These are phyloP conservation scores for Atrichornis clamosus DNA, from an alignment of 2,113 vertebrate species.

Conservation along the genomic window DNA sequence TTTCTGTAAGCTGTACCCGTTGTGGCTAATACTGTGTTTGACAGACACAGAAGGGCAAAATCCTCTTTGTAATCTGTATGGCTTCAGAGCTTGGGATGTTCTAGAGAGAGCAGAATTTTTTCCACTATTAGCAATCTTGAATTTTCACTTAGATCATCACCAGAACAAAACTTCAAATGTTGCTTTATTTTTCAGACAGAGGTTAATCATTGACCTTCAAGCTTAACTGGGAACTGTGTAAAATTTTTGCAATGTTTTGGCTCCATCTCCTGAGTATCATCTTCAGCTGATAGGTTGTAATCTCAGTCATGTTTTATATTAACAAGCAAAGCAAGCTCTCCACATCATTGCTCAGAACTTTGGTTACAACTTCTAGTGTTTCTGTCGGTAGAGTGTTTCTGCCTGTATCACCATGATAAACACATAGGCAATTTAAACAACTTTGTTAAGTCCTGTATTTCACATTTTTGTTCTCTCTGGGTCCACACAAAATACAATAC, in stretches of 20 bases:
- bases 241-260: conserved; percentile 14
- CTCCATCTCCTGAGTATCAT: neutral
- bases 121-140: neutral
- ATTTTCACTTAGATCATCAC: neutral
- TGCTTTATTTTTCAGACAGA: neutral
- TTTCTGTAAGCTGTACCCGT: neutral
- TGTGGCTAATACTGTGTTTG: neutral
- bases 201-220: conserved; percentile 24
- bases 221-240: neutral
- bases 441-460: neutral
- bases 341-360: neutral
- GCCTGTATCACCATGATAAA: neutral
- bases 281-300: neutral
- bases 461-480: neutral
- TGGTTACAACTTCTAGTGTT: neutral
- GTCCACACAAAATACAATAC: neutral
- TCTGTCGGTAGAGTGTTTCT: neutral
- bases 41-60: neutral
- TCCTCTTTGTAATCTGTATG: neutral
- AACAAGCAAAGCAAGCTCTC: neutral
- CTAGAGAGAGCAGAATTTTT: neutral
- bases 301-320: neutral
- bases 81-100: neutral
- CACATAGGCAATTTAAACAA: neutral
- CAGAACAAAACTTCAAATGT: neutral